Evolutionary conservation across 1,140 invertebrate genomes (phyloP).

Genomic region (Ruditapes philippinarum): DNA sequence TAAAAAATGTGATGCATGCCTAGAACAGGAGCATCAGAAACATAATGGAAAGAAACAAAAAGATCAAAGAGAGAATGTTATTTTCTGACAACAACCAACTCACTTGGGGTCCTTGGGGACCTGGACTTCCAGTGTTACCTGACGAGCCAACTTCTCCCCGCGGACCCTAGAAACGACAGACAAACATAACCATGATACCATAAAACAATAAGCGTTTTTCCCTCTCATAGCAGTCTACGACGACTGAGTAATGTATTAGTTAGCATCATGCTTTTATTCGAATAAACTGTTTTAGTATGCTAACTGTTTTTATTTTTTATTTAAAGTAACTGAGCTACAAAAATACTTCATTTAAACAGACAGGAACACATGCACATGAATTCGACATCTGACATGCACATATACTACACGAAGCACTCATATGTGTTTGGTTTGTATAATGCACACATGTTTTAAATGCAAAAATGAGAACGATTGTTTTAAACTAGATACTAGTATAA

Average conservation of each 20-base stretch:
- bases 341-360: too few relatives aligned
- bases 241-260: not conserved
- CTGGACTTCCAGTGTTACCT: conserved; percentile 68
- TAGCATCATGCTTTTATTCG: not conserved
- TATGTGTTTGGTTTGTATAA: not conserved
- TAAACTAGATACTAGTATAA: too few relatives aligned
- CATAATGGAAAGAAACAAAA: too few relatives aligned
- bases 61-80: too few relatives aligned
- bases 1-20: too few relatives aligned
- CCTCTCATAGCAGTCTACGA: not conserved
- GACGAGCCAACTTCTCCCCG: conserved; percentile 53
- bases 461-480: not conserved
- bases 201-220: not conserved
- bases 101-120: conserved; percentile 64
- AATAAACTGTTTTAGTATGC: too few relatives aligned
- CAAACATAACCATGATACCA: too few relatives aligned
- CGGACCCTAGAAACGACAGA: conserved; percentile 53
- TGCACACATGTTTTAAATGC: conserved; percentile 46
- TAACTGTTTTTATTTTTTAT: not conserved
- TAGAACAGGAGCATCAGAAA: too few relatives aligned
- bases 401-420: not conserved
- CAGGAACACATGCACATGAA: not conserved
- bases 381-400: not conserved
- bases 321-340: too few relatives aligned
- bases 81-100: conserved; percentile 47